Base-by-base conservation (phyloP, 2,797 vertebrate species). In the Falco berigora region DNA sequence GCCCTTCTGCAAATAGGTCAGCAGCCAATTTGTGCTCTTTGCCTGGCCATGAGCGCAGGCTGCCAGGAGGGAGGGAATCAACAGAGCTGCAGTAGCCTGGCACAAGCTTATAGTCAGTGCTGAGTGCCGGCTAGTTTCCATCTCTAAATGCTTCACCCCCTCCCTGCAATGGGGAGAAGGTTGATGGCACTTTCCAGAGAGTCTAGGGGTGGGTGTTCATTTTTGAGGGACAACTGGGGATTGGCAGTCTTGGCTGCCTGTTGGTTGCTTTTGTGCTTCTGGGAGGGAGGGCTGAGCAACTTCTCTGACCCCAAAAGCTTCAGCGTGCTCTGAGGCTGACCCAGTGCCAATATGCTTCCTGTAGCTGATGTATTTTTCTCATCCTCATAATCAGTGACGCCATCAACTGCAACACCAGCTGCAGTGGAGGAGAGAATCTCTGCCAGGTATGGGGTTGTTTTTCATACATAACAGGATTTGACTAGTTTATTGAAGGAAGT, bases 391-490 rank as follows among this genome's bases (percentile, higher is more conserved):
- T 58, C 88, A 56, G 62, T 4, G 8, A 55, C 78, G 44, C 30
- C 63, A 88, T 23, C 92, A 36, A 47, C 68, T 63, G 63, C 81
- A 89, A 52, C 23, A 38, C 80, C 77, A 94, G 67, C 74, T 92
- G 88, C 59, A 71, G 66, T 38, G 34, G 27, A 80, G 59, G 27
- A 50, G 38, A 61, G 49, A 91, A 58, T 17, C 75, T 74, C 89
- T 91, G 91, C 78, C 91, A 92, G 83, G 77, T 88, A 73, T 4
- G 8, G 59, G 55, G 28, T 24, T 69, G 69, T 79, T 95, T 94
- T 85, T 44, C 53, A 46, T 34, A 21, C 2, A 1, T 18, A 67
- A 63, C n/a, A 69, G 71, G 75, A 53, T 92, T 80, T 87, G 12
- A 52, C 47, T 63, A 76, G 52, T 88, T 92, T 91, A 46, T 50